Evolutionary conservation across 2,113 vertebrate species (phyloP).

Genomic region (Perca schrenkii): DNA sequence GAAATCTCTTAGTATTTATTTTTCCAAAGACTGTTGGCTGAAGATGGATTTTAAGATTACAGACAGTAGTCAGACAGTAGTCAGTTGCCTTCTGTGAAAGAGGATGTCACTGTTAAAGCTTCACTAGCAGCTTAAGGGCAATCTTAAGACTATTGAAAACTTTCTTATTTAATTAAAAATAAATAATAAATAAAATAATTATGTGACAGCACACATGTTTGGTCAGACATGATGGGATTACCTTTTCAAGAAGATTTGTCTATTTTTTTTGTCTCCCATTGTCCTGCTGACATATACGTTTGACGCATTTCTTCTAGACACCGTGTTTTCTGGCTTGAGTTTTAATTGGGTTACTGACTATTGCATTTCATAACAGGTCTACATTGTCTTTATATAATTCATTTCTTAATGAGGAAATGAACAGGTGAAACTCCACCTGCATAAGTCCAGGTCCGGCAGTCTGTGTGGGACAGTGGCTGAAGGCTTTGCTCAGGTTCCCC

Average conservation of each 20-base stretch:
- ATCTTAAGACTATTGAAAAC: background rate
- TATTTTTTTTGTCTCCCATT: background rate
- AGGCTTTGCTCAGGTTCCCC: conserved; percentile 74
- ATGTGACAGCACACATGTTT: conserved; percentile 24
- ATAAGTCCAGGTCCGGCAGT: conserved; percentile 41
- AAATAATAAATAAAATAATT: background rate
- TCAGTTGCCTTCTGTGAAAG: background rate
- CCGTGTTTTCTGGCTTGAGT: background rate
- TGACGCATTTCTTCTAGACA: background rate
- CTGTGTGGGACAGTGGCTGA: conserved; percentile 77
- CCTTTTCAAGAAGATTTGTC: background rate
- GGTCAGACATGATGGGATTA: conserved; percentile 1
- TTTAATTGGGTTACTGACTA: background rate
- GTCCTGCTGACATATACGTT: background rate
- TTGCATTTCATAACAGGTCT: background rate
- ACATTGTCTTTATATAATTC: background rate
- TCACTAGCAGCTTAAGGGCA: background rate
- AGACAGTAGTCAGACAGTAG: conserved; percentile 4
- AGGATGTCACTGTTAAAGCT: background rate
- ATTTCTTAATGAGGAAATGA: background rate
- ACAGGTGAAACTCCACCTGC: conserved; percentile 60
- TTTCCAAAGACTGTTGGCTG: background rate
- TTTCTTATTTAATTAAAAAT: conserved; percentile 4
- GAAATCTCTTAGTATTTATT: background rate
- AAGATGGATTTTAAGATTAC: conserved; percentile 8